Percentiles rank a stretch among this genome's conserved stretches.
Conservation (phyloP, 2,888 invertebrate species). For the Beris morrisii region DNA sequence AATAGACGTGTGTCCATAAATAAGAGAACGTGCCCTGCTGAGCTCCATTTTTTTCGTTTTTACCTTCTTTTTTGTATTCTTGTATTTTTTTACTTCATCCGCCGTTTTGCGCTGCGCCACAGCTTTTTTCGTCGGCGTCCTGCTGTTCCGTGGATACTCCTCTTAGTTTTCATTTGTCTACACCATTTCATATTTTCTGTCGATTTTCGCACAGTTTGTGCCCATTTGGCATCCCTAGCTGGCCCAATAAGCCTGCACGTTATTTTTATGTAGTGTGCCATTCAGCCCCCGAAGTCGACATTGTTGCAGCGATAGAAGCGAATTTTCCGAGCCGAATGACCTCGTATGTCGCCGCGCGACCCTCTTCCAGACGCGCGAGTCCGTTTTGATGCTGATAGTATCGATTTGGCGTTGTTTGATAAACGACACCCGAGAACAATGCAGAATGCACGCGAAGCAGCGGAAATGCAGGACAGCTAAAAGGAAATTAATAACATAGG, state of each 20-base stretch:
- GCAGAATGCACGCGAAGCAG: conserved; percentile 16
- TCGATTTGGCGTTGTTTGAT: conserved; percentile 33
- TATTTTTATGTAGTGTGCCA: no score
- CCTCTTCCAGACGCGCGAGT: conserved; percentile 8
- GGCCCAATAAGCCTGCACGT: no score
- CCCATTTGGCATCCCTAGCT: neutral
- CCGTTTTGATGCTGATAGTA: conserved; percentile 28
- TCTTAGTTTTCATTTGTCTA: conserved; percentile 18
- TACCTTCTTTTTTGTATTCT: neutral
- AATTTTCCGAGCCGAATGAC: neutral
- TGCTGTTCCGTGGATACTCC: conserved; percentile 8
- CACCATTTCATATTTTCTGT: conserved; percentile 28
- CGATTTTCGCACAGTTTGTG: conserved; percentile 18
- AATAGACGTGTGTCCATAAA: conserved; percentile 42
- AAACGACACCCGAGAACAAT: conserved; percentile 33
- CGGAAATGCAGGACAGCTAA: neutral
- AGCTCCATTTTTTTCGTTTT: conserved; percentile 39
- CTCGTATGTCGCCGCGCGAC: neutral
- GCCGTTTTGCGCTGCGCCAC: conserved; percentile 10
- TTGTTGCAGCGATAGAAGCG: no score
- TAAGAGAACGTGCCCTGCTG: conserved; percentile 41
- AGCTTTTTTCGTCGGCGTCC: no score
- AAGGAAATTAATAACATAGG: conserved; percentile 28
- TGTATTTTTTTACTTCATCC: conserved; percentile 13
- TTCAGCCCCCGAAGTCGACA: no score